phyloP scores from a whole-genome alignment of 2,888 invertebrate species.

The Chorisops tibialis region DNA sequence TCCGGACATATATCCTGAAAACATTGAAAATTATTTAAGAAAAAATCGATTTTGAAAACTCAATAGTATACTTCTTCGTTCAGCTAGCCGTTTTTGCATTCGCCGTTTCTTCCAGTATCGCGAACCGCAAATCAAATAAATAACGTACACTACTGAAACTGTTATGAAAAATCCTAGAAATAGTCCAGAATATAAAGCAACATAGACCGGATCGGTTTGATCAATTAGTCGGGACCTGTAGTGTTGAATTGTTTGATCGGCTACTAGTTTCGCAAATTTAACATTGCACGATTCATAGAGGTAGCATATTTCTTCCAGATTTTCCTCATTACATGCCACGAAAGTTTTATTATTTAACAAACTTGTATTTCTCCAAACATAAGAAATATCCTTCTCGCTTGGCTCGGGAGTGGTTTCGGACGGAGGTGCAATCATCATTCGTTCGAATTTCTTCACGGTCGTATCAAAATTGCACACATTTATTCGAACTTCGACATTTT shows the following conservation, averaged over 20 bases:
- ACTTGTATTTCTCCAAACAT: slow-evolving; percentile 9
- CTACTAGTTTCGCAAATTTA: background rate
- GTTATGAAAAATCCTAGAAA: slow-evolving; percentile 14
- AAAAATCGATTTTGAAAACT: background rate
- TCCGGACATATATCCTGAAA: background rate
- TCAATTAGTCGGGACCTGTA: slow-evolving; percentile 3
- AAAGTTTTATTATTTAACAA: background rate
- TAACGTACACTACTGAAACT: background rate
- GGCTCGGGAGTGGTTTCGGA: background rate
- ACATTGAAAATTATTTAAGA: too few species aligned
- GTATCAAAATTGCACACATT: slow-evolving; percentile 37
- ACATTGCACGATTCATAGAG: slow-evolving; percentile 5
- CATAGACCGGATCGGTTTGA: slow-evolving; percentile 9
- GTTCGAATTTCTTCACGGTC: slow-evolving; percentile 40
- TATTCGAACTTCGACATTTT: slow-evolving; percentile 39
- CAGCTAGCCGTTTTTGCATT: background rate
- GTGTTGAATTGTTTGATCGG: slow-evolving; percentile 5
- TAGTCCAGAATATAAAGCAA: slow-evolving; percentile 12
- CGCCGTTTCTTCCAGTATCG: slow-evolving; percentile 14
- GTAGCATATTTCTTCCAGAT: background rate
- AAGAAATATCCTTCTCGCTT: slow-evolving; percentile 1
- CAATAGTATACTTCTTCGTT: slow-evolving; percentile 11
- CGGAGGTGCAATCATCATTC: slow-evolving; percentile 37
- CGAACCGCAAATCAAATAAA: slow-evolving; percentile 16
- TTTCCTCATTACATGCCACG: background rate